These are phyloP conservation scores for Drosophila dunni DNA, from an alignment of 1,140 invertebrate genomes.

Conservation along the genomic window DNA sequence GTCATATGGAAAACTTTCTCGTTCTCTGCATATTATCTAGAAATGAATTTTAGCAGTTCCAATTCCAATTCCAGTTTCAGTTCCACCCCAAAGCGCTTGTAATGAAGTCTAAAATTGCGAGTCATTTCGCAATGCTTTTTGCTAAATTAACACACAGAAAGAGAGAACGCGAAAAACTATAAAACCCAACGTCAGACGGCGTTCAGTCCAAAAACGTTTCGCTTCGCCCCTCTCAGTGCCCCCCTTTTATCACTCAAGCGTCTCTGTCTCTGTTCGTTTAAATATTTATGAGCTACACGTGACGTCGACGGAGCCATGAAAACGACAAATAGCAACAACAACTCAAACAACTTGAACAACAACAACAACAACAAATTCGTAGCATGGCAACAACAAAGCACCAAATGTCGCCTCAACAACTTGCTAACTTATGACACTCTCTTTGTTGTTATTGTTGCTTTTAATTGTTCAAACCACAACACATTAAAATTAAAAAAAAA, in stretches of 20 bases:
- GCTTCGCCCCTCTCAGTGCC: not conserved
- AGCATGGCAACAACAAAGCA: constrained; percentile 37
- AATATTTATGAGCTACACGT: constrained; percentile 79
- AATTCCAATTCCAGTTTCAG: not conserved
- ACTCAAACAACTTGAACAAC: constrained; percentile 15
- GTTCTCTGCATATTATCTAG: constrained; percentile 1
- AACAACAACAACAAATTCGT: constrained; percentile 24
- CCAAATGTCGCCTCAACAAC: constrained; percentile 31
- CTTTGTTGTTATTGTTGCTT: constrained; percentile 20
- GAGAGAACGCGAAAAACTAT: constrained; percentile 58
- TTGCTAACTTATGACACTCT: constrained; percentile 35
- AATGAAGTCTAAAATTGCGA: constrained; percentile 76
- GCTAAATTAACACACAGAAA: constrained; percentile 71
- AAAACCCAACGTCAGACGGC: constrained; percentile 42
- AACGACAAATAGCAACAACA: constrained; percentile 24
- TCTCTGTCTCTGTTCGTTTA: constrained; percentile 46
- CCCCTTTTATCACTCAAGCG: too few species aligned
- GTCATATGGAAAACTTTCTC: constrained; percentile 31
- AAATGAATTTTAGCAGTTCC: constrained; percentile 13
- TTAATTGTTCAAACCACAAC: constrained; percentile 38
- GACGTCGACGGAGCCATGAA: constrained; percentile 56
- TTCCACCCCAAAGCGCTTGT: constrained; percentile 29
- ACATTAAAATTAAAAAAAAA: constrained; percentile 22
- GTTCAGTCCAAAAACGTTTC: constrained; percentile 22
- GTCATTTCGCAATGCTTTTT: constrained; percentile 75